phyloP scores from a whole-genome alignment of 1,140 invertebrate species.

The Aphis craccivora region DNA sequence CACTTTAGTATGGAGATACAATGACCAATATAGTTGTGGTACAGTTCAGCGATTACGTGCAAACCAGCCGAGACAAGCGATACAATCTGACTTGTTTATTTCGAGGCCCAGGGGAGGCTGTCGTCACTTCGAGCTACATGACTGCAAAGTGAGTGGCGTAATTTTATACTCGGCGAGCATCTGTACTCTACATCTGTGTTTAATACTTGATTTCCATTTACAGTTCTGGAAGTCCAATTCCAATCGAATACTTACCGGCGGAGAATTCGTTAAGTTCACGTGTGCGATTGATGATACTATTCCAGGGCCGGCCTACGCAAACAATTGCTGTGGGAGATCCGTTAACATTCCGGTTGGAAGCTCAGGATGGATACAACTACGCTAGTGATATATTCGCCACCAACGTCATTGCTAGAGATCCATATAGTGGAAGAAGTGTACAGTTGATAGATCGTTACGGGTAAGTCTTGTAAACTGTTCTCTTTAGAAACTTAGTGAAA shows the following conservation, averaged over 20 bases:
- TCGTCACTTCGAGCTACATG: constrained; percentile 92
- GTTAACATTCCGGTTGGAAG: constrained; percentile 86
- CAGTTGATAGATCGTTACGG: constrained; percentile 89
- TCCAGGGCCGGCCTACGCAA: constrained; percentile 88
- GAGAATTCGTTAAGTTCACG: constrained; percentile 89
- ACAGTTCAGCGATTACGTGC: constrained; percentile 91
- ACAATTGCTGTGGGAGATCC: constrained; percentile 95
- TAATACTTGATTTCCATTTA: constrained; percentile 18
- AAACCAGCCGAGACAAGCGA: constrained; percentile 87
- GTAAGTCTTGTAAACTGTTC: constrained; percentile 67
- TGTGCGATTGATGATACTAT: constrained; percentile 83
- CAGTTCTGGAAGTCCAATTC: constrained; percentile 85
- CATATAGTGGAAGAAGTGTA: constrained; percentile 87
- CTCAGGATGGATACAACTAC: constrained; percentile 88
- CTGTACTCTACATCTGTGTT: background rate
- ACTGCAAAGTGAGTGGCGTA: constrained; percentile 79
- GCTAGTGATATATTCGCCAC: constrained; percentile 90
- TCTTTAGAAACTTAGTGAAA: background rate
- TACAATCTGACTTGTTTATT: constrained; percentile 92
- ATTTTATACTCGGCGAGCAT: background rate
- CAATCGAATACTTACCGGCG: constrained; percentile 88
- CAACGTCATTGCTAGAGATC: constrained; percentile 91
- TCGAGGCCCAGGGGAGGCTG: constrained; percentile 87
- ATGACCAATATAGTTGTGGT: constrained; percentile 94
- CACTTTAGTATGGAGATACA: constrained; percentile 81